Percentiles rank a stretch among this genome's conserved stretches.
phyloP scores from a whole-genome alignment of 2,113 vertebrate genomes.

The Asarcornis scutulata region DNA sequence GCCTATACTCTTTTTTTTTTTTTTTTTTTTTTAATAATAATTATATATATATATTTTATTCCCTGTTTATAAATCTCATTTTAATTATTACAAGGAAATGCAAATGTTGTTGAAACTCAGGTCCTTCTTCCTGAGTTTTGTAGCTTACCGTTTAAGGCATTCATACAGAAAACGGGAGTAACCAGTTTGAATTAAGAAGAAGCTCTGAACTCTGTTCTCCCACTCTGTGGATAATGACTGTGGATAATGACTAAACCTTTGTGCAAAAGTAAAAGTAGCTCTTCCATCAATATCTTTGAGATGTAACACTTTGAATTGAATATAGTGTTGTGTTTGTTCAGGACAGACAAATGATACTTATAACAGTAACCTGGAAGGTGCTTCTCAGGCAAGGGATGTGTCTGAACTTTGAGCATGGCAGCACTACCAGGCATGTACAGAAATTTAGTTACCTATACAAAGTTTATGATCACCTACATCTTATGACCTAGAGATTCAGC shows the following conservation, averaged over 20 bases:
- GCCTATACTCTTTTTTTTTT: not conserved
- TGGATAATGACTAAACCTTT: not conserved
- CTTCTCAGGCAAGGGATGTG: accelerated
- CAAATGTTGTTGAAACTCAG: not conserved
- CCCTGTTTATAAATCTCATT: not conserved
- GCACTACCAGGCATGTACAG: not conserved
- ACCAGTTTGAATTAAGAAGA: not conserved
- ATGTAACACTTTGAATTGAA: not conserved
- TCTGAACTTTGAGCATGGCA: not conserved
- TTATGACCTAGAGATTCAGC: not conserved
- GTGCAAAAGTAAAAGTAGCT: not conserved
- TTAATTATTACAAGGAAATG: not conserved
- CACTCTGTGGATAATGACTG: not conserved
- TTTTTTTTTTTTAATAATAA: not conserved
- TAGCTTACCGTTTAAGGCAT: not conserved
- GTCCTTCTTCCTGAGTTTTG: not conserved
- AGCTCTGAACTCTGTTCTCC: not conserved
- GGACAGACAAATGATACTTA: not conserved
- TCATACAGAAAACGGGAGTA: not conserved
- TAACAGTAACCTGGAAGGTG: not conserved
- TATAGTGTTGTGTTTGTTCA: not conserved
- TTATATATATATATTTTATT: not conserved
- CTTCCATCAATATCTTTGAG: not conserved
- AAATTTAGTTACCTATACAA: not conserved
- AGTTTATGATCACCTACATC: not conserved